Base-by-base conservation (phyloP, 2,797 vertebrate genomes). In the Darevskia nairensis region DNA sequence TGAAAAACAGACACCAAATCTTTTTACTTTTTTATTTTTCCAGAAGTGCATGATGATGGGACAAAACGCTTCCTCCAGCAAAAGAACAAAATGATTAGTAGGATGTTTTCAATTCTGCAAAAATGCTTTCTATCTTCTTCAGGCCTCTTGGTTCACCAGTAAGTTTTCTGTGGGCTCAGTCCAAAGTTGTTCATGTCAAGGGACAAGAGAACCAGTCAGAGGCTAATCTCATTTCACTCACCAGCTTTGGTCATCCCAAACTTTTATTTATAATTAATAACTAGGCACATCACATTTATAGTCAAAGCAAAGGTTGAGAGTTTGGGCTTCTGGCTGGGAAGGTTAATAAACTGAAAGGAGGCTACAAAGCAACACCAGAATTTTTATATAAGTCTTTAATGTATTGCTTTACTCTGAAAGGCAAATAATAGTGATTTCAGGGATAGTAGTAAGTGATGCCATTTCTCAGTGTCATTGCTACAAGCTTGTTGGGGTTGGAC, bases 371-470 rank as follows among this genome's bases (percentile, higher is more conserved):
- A 96, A 93, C 95, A 92, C 95, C 92, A 93, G 88, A 76, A 55
- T 66, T 74, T 79, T 82, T 76, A 93, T 94, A 89, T 95, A 83
- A 92, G 86, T 94, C 95, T 95, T 86, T 77, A 93, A 88, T 95
- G 93, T 95, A 94, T 55, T 92, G 92, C 94, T 88, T 92, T 93
- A 89, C 90, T 91, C 91, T 94, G 92, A 95, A 95, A 93, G 91
- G 94, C 91, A 94, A 95, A 91, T 96, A 96, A 95, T 94, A 96
- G 92, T 91, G 94, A 96, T 91, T 55, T 89, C 84, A 89, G 89
- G 90, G 90, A 93, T 29, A 92, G 94, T 89, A 94, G 89, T 86
- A 91, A 93, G 91, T 85, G 92, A 91, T 94, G 77, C 87, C 88
- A 90, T 80, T 94, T 95, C 93, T 90, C 93, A 90, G 19, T 92